These are phyloP conservation scores for Epizoanthus illoricatus DNA, from an alignment of 92 coral and sea anemone species.

Conservation along the genomic window DNA sequence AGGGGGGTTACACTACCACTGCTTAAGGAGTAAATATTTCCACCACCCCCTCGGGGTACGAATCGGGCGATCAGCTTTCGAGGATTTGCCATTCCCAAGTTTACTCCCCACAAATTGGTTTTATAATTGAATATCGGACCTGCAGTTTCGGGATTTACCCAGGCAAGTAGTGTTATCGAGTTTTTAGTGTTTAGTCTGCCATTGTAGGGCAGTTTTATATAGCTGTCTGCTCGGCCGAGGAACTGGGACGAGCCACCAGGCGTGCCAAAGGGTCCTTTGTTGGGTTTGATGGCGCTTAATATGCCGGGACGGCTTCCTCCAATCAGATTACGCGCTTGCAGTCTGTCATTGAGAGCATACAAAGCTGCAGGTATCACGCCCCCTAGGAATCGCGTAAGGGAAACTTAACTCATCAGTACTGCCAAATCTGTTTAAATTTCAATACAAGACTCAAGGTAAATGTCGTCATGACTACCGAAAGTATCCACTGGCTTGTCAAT, in stretches of 20 bases:
- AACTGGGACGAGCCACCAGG: constrained; percentile 30
- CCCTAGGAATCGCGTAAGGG: neutral
- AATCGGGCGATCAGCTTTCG: constrained; percentile 12
- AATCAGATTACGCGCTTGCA: constrained; percentile 21
- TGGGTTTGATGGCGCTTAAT: neutral
- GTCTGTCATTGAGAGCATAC: constrained; percentile 20
- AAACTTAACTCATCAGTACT: neutral
- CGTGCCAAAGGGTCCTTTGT: constrained; percentile 23
- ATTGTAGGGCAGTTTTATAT: neutral
- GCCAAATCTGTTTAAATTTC: neutral
- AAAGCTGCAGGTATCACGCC: constrained; percentile 18
- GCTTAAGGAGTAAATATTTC: constrained; percentile 3
- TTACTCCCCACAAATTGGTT: constrained; percentile 5
- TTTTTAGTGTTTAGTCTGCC: neutral
- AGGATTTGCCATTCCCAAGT: constrained; percentile 35
- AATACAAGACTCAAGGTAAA: neutral
- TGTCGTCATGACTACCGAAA: neutral
- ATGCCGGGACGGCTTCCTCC: constrained; percentile 23
- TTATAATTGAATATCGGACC: constrained; percentile 21
- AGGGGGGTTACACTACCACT: constrained; percentile 25
- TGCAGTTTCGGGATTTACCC: constrained; percentile 32
- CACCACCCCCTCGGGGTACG: neutral
- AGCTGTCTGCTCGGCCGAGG: constrained; percentile 22
- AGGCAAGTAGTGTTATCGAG: constrained; percentile 26
- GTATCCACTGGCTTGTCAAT: neutral